Evolutionary conservation across 2,113 vertebrate species (phyloP).

Genomic region (Coptodon rendalli): DNA sequence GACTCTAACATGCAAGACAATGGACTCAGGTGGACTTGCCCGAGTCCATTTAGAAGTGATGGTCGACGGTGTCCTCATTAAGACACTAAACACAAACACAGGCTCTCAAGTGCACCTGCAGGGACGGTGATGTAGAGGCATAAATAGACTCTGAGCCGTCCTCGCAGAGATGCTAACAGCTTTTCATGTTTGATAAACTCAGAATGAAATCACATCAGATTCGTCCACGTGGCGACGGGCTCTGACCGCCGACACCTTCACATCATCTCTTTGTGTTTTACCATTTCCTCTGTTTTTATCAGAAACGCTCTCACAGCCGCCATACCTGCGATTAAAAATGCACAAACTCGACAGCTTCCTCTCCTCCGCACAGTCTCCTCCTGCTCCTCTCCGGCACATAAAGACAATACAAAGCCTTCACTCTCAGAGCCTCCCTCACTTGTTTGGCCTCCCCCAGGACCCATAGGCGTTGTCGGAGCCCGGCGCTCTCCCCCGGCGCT

Average conservation of each 20-base stretch:
- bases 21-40: background rate
- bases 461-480: slow-evolving; percentile 66
- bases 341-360: slow-evolving; percentile 2
- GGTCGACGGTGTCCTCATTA: background rate
- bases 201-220: background rate
- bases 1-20: background rate
- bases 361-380: background rate
- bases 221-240: background rate
- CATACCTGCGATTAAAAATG: background rate
- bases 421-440: slow-evolving; percentile 34
- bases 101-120: background rate
- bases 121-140: background rate
- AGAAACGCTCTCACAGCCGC: background rate
- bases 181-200: background rate
- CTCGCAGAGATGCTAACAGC: background rate
- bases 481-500: slow-evolving; percentile 64
- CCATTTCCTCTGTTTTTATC: background rate
- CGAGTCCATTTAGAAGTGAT: background rate
- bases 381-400: background rate
- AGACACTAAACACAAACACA: background rate
- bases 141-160: background rate
- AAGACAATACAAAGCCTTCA: slow-evolving; percentile 13
- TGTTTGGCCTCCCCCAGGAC: slow-evolving; percentile 69
- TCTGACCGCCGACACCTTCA: background rate
- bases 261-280: background rate